Conservation (phyloP, 2,888 invertebrate species). For the Trilocha varians region DNA sequence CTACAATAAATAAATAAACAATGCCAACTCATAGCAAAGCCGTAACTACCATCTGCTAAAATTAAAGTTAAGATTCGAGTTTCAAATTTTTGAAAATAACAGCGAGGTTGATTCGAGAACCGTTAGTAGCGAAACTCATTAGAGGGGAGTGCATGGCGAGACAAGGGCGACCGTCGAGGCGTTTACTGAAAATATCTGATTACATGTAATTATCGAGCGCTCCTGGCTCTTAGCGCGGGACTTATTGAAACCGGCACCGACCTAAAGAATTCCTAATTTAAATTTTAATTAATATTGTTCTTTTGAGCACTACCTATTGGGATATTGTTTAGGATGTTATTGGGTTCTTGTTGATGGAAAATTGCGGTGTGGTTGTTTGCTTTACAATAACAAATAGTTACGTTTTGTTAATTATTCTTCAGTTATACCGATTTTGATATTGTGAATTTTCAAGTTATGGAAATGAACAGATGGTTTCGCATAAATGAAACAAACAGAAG, state of each 20-base stretch:
- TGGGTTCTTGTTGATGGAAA: no score
- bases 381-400: no score
- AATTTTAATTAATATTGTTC: neutral
- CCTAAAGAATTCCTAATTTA: neutral
- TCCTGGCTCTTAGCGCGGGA: conserved; percentile 26
- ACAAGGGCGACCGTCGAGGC: conserved; percentile 38
- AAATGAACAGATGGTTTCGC: no score
- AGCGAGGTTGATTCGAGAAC: conserved; percentile 8
- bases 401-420: no score
- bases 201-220: conserved; percentile 68
- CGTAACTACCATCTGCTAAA: no score
- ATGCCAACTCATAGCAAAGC: no score
- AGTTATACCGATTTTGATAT: no score
- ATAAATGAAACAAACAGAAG: no score
- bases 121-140: conserved; percentile 47
- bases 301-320: neutral
- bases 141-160: conserved; percentile 49
- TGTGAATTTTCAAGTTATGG: no score
- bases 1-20: no score
- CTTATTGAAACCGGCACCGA: neutral
- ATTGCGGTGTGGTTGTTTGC: no score
- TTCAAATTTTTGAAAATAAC: neutral
- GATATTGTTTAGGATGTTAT: no score
- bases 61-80: neutral
- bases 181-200: conserved; percentile 71